Evolutionary conservation across 2,113 vertebrate species (phyloP), one percentile per base, ranked within the genome.

Genomic region (Plestiodon gilberti): DNA sequence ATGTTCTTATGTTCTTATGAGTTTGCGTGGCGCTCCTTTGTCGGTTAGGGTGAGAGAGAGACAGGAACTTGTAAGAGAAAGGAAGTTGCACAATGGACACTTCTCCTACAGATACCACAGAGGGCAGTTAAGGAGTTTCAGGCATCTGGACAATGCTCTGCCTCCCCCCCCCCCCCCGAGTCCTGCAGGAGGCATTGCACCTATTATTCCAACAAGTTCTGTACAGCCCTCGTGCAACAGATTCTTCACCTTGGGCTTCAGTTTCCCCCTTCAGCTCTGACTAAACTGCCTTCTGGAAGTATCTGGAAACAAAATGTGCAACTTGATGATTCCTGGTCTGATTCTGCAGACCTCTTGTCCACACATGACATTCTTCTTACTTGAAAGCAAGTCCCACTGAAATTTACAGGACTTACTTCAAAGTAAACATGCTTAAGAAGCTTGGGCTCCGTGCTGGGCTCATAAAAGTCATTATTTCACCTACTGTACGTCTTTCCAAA

Each of bases 401-500:
- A 75, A 43, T 22, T 28, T 14, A 7, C 11, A 62, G 25, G 23
- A n/a, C 30, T 64, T 48, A n/a, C 57, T 80, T 62, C 6, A 64
- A 61, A 64, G 61, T 62, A 86, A 61, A 15, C 23, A 57, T 75
- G 23, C 35, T 70, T 55, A 38, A 30, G 22, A 64, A 30, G 22
- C 64, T 30, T 1, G 43, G 70, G 40, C 3, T 17, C n/a, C 2
- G 28, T 22, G 23, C 23, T 17, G 15, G 57, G 13, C 69, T 43
- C 74, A n/a, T 65, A 65, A 59, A 78, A 71, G 22, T 11, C 38
- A 55, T 64, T 7, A 65, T 81, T 74, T 35, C 76, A 86, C 81
- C 40, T 89, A 90, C 6, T 3, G 40, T 38, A 38, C 70, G 28
- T 79, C 77, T 83, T 83, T 69, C 57, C 40, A 83, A 83, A 62